These are phyloP conservation scores for Pseudocheirus occidentalis DNA, from an alignment of 2,797 vertebrate genomes.

Conservation along the genomic window DNA sequence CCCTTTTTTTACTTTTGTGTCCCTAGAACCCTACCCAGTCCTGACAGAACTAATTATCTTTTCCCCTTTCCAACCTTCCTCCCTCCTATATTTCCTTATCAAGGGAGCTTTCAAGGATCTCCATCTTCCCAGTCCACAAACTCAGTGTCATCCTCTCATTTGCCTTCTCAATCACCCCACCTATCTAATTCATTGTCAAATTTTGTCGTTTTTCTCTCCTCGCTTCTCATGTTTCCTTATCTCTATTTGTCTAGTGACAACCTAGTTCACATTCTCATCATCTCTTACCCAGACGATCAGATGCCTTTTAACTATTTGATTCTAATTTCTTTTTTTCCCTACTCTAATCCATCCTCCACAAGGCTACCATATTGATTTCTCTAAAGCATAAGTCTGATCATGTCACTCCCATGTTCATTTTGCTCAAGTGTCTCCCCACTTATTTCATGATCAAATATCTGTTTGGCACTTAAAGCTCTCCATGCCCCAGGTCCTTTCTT, in stretches of 20 bases:
- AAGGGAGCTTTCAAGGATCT: background rate
- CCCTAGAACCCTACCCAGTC: background rate
- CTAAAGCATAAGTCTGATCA: background rate
- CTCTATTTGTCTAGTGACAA: background rate
- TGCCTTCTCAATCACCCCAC: background rate
- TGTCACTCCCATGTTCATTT: background rate
- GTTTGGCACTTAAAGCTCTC: background rate
- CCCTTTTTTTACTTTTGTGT: background rate
- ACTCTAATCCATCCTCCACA: background rate
- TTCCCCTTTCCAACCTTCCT: background rate
- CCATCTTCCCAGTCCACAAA: background rate
- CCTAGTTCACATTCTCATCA: background rate
- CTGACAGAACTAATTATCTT: background rate
- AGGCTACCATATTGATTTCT: background rate
- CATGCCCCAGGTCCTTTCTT: background rate
- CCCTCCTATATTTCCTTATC: background rate
- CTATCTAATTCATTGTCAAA: background rate
- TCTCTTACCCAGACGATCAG: background rate
- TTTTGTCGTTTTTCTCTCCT: background rate
- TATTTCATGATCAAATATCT: background rate
- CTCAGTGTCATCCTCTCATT: background rate
- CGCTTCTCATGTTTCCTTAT: background rate
- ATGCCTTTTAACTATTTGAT: background rate
- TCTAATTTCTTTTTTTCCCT: background rate
- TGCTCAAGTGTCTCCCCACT: background rate